Conservation (phyloP, 2,797 vertebrate genomes). For the Valencia hispanica region DNA sequence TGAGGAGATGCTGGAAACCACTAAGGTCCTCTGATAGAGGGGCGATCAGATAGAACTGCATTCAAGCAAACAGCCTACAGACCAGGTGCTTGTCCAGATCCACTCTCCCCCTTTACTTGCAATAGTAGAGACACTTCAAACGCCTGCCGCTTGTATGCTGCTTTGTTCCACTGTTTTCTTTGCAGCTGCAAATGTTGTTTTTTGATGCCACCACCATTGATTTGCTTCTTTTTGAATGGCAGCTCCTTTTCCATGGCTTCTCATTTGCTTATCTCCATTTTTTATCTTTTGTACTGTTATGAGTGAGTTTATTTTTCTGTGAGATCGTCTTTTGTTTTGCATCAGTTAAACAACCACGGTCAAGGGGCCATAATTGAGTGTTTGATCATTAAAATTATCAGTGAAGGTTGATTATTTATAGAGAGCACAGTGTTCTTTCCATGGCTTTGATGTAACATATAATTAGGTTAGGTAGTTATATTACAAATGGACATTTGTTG, state of each 20-base stretch:
- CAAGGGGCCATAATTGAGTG: constrained; percentile 36
- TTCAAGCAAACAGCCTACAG: constrained; percentile 31
- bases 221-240: constrained; percentile 57
- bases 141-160: constrained; percentile 57
- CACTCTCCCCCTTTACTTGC: constrained; percentile 62
- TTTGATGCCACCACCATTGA: constrained; percentile 60
- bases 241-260: constrained; percentile 49
- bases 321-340: constrained; percentile 40
- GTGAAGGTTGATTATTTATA: constrained; percentile 25
- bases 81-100: constrained; percentile 61
- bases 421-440: constrained; percentile 21
- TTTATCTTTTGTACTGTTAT: constrained; percentile 40
- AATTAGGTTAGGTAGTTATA: constrained; percentile 13
- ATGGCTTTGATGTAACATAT: constrained; percentile 19
- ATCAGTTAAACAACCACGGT: constrained; percentile 34
- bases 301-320: constrained; percentile 32
- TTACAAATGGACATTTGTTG: neutral
- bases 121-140: constrained; percentile 69
- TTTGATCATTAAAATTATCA: constrained; percentile 48
- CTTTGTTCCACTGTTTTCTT: constrained; percentile 62
- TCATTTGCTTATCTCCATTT: constrained; percentile 55
- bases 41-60: constrained; percentile 15
- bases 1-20: constrained; percentile 28
- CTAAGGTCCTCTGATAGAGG: constrained; percentile 15
- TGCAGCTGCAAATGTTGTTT: constrained; percentile 66